Base-by-base conservation (phyloP, 2,113 vertebrate species). In the Nanger granti region DNA sequence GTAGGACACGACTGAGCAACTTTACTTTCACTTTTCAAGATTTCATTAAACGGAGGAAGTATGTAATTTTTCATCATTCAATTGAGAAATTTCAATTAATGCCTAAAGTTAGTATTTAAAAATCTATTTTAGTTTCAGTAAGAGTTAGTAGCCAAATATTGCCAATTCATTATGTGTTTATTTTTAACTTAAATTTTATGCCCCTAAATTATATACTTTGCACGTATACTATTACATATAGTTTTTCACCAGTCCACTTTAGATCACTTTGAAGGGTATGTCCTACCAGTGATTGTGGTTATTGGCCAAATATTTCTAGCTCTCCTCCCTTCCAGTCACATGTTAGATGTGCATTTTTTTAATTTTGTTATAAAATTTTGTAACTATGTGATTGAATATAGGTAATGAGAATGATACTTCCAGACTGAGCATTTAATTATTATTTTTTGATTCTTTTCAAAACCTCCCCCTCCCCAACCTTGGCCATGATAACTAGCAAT, bases 61-160 rank as follows among this genome's bases (percentile, higher is more conserved):
- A 95, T 93, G 6, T 57, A 96, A 85, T 96, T 91, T 97, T 24
- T 92, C 44, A 90, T 95, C 24, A 91, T 93, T 97, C 64, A 93
- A 57, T 47, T 90, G 64, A 73, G 29, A 94, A 97, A 93, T 94
- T 96, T 10, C 69, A 96, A 87, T 87, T 96, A 92, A 93, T 87
- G 12, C 14, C 34, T 22, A 85, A 83, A 64, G 44, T 62, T 69
- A 60, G 29, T 83, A 93, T 95, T 96, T 86, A 26, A 97, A 92
- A 66, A 55, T 93, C 15, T 76, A 22, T 91, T 95, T 66, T 87
- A 84, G 7, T 91, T 82, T 97, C 55, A 55, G 14, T 69, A 94
- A 87, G 26, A 62, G 41, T 84, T 91, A 96, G 26, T 60, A 91
- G 22, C 15, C 29, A 88, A 69, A 83, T 90, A 44, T 66, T 89